Conservation (phyloP, 1,140 invertebrate genomes). For the Penaeus chinensis region DNA sequence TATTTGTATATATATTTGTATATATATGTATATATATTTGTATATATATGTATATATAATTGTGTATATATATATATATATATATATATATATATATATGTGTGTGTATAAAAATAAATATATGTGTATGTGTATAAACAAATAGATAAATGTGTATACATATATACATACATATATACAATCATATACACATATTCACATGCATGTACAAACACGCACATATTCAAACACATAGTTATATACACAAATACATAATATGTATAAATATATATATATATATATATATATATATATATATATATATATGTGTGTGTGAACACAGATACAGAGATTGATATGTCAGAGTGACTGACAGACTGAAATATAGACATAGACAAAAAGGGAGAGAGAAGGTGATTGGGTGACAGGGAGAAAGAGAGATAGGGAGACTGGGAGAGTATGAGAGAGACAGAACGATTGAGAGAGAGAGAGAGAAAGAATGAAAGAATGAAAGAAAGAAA, state of each 20-base stretch:
- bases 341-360: no score
- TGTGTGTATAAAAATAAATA: no score
- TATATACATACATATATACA: neutral
- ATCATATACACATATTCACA: neutral
- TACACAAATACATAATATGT: no score
- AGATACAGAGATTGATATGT: no score
- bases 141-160: no score
- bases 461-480: conserved; percentile 28
- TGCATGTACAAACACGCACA: neutral
- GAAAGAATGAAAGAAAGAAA: neutral
- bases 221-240: neutral
- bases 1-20: neutral
- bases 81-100: no score
- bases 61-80: neutral
- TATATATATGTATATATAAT: conserved; percentile 17
- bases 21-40: conserved; percentile 19
- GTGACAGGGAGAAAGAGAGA: neutral
- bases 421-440: conserved; percentile 2
- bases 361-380: no score
- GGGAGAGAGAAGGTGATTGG: no score
- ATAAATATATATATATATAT: no score
- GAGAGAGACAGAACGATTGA: conserved; percentile 31
- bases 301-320: no score
- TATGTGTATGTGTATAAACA: no score
- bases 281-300: no score